These are phyloP conservation scores for Micromys minutus DNA, from an alignment of 2,113 vertebrate genomes.

Conservation along the genomic window DNA sequence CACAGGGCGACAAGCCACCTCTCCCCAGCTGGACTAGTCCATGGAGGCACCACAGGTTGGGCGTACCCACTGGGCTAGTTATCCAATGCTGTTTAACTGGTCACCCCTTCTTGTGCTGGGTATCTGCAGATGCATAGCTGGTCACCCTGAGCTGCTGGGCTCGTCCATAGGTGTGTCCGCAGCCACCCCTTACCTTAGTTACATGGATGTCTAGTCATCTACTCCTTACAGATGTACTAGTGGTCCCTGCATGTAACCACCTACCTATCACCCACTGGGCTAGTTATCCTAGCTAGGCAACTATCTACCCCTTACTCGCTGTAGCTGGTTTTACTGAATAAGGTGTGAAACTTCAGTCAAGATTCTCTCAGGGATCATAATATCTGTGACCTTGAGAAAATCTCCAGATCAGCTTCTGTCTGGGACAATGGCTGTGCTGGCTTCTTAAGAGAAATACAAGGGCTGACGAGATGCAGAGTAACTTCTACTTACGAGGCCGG, in stretches of 20 bases:
- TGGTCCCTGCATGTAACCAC: background rate
- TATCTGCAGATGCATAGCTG: background rate
- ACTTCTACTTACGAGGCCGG: background rate
- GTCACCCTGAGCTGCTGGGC: accelerated
- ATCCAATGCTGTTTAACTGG: background rate
- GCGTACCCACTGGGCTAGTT: too few relatives aligned
- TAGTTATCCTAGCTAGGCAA: background rate
- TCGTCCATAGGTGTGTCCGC: background rate
- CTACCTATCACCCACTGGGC: background rate
- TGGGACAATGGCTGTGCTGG: background rate
- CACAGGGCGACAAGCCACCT: background rate
- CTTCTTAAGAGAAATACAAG: background rate
- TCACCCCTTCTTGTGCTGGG: too few relatives aligned
- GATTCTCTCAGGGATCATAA: background rate
- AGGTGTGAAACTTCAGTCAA: background rate
- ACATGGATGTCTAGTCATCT: background rate
- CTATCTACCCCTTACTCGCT: background rate
- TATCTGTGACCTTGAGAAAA: background rate
- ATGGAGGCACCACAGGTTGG: background rate
- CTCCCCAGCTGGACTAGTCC: too few relatives aligned
- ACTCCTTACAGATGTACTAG: background rate
- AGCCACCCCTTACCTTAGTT: background rate
- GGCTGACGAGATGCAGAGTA: too few relatives aligned
- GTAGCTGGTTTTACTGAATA: too few relatives aligned
- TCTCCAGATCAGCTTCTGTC: background rate